A percentile compares a stretch with the other conserved stretches of the same genome.
These are phyloP conservation scores for Lota lota DNA, from an alignment of 2,113 vertebrate genomes.

Conservation along the genomic window DNA sequence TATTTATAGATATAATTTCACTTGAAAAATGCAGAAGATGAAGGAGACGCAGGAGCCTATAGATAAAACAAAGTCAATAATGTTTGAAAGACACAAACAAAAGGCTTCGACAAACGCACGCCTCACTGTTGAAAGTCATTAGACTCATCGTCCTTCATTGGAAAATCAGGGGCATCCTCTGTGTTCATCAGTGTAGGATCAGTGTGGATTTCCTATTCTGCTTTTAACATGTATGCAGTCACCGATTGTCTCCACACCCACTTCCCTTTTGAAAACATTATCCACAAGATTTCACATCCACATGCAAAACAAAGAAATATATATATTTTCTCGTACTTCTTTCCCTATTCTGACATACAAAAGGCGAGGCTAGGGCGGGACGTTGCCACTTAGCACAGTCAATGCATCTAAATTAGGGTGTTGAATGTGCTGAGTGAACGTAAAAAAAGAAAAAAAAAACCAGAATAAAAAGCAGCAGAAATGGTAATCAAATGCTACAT, in stretches of 20 bases:
- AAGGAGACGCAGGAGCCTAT: constrained; percentile 8
- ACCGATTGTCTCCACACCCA: constrained; percentile 66
- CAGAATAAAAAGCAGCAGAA: constrained; percentile 40
- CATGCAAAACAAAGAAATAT: constrained; percentile 58
- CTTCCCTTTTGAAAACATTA: constrained; percentile 65
- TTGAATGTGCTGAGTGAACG: constrained; percentile 73
- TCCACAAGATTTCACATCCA: constrained; percentile 70
- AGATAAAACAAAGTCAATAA: constrained; percentile 43
- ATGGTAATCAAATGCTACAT: constrained; percentile 65
- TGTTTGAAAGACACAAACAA: constrained; percentile 35
- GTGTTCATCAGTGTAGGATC: constrained; percentile 60
- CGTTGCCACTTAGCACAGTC: constrained; percentile 68
- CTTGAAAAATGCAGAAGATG: constrained; percentile 53
- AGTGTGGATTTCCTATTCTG: constrained; percentile 55
- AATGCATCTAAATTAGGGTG: constrained; percentile 59
- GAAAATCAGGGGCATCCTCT: constrained; percentile 61
- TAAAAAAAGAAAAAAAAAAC: constrained; percentile 32
- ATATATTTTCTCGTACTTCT: constrained; percentile 52
- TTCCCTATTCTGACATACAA: constrained; percentile 47
- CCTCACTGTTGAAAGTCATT: constrained; percentile 47
- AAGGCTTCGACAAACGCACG: constrained; percentile 44
- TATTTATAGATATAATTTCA: constrained; percentile 70
- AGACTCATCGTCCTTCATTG: constrained; percentile 65
- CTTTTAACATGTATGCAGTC: constrained; percentile 49
- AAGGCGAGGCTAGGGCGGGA: constrained; percentile 55